Percentiles rank a stretch among this genome's conserved stretches.
Conservation (phyloP, 2,113 vertebrate species). For the Monarcha castaneiventris region DNA sequence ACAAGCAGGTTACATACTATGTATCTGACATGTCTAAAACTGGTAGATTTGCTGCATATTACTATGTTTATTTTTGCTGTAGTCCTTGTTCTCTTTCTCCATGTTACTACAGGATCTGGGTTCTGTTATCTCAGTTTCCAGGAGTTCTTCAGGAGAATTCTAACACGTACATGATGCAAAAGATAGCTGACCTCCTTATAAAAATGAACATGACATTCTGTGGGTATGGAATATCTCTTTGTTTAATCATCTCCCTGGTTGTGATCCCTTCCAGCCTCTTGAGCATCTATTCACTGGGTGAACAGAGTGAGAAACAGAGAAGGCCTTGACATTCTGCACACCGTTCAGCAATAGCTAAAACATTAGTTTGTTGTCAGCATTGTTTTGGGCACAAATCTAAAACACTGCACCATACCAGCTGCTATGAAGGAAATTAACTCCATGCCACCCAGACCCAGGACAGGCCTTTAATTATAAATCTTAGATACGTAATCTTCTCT, state of each 20-base stretch:
- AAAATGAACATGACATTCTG: accelerated
- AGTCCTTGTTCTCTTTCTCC: background rate
- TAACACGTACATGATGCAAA: background rate
- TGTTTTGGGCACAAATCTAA: background rate
- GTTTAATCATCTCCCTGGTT: background rate
- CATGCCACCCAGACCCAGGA: background rate
- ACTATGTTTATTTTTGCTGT: background rate
- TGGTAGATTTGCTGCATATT: background rate
- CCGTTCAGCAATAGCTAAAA: background rate
- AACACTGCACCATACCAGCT: background rate
- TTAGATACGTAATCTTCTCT: background rate
- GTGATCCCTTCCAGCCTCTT: background rate
- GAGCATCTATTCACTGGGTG: background rate
- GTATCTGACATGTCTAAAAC: background rate
- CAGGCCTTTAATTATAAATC: background rate
- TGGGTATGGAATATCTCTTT: background rate
- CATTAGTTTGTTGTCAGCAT: background rate
- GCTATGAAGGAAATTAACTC: background rate
- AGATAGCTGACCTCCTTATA: background rate
- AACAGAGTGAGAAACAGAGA: background rate
- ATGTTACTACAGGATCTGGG: background rate
- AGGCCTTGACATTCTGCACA: background rate
- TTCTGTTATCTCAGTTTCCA: background rate
- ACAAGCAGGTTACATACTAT: background rate
- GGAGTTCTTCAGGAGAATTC: background rate